Percentiles rank a stretch among this genome's conserved stretches.
Evolutionary conservation across 2,113 vertebrate species (phyloP).

Genomic region (Aegithalos caudatus): DNA sequence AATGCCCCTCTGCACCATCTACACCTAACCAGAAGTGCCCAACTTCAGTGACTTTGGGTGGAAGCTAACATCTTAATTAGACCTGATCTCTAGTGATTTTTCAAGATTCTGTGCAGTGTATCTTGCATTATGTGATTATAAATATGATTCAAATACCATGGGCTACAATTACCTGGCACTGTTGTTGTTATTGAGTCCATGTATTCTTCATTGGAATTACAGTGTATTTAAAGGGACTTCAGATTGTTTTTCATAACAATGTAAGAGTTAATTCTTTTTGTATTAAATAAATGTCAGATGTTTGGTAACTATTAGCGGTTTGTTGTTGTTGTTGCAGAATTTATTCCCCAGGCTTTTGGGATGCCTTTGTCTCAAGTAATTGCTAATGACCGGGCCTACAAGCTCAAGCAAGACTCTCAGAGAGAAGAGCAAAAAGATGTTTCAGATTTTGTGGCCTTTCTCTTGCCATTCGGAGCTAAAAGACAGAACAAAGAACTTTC

Average conservation of each 20-base stretch:
- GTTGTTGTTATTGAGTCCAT: not conserved
- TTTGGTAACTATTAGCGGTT: not conserved
- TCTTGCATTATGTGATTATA: not conserved
- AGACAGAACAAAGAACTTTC: slow-evolving; percentile 91
- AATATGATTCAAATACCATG: not conserved
- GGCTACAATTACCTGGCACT: not conserved
- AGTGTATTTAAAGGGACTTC: not conserved
- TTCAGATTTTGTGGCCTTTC: slow-evolving; percentile 86
- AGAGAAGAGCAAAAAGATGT: slow-evolving; percentile 86
- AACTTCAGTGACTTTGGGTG: not conserved
- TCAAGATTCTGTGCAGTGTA: not conserved
- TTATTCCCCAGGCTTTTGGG: slow-evolving; percentile 88
- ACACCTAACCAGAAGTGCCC: not conserved
- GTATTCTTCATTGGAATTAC: not conserved
- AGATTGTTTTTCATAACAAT: not conserved
- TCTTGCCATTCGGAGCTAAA: slow-evolving; percentile 86
- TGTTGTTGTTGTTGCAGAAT: slow-evolving; percentile 76
- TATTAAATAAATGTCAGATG: not conserved
- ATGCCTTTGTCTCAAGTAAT: slow-evolving; percentile 95
- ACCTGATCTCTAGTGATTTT: not conserved
- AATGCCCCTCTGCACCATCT: not conserved
- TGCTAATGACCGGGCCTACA: slow-evolving; percentile 89
- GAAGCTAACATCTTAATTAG: not conserved
- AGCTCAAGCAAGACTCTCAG: slow-evolving; percentile 86
- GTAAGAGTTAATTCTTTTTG: not conserved